A percentile compares a stretch with the other conserved stretches of the same genome.
These are phyloP conservation scores for Tragelaphus imberbis DNA, from an alignment of 2,113 vertebrate genomes.

Conservation along the genomic window DNA sequence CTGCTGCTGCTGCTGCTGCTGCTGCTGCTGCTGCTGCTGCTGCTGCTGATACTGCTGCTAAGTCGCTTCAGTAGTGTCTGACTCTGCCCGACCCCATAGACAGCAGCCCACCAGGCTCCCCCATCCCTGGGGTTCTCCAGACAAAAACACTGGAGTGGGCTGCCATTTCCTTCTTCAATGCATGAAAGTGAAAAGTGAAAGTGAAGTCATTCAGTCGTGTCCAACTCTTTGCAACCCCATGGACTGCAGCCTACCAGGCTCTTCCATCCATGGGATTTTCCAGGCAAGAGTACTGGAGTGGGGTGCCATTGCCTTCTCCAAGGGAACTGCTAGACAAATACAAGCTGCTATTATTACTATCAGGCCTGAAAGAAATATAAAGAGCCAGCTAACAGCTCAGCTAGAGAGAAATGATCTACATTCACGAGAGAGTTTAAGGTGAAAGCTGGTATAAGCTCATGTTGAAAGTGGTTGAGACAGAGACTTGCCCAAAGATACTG, in stretches of 20 bases:
- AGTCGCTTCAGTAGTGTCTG: accelerated
- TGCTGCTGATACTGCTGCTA: not conserved
- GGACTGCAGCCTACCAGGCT: not conserved
- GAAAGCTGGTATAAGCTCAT: not conserved
- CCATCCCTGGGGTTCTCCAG: not conserved
- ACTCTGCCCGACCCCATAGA: not conserved
- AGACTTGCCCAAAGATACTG: not conserved
- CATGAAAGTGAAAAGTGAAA: not conserved
- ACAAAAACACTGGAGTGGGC: not conserved
- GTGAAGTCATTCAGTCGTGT: not conserved
- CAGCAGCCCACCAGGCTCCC: not conserved
- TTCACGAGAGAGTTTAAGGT: not conserved
- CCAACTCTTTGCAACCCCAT: accelerated
- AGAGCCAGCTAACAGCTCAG: not conserved
- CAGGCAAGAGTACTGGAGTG: not conserved
- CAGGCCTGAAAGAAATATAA: not conserved
- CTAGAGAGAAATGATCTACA: not conserved
- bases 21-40: not conserved
- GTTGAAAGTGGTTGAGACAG: not conserved
- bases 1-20: not conserved
- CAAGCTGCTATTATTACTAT: not conserved
- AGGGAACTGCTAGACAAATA: not conserved
- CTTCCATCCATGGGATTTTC: not conserved
- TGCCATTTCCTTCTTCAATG: not conserved
- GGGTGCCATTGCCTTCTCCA: not conserved